Evolutionary conservation across 2,888 invertebrate genomes (phyloP), one percentile per base, ranked within the genome.

Genomic region (Xestia xanthographa): DNA sequence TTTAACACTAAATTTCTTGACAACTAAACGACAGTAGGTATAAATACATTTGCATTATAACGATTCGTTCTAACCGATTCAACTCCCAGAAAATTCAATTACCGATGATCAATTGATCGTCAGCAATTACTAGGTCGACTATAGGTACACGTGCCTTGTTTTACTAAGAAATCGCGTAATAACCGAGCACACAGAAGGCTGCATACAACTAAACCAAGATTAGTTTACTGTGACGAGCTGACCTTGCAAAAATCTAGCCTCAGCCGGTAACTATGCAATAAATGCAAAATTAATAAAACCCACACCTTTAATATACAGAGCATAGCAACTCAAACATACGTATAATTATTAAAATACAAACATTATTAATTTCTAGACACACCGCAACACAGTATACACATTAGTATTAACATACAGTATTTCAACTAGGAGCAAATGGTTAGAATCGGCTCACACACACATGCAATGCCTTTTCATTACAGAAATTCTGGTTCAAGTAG

Each of bases 51-150:
- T 20, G 20, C 20, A 20, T 20, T 8, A 3, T 22, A 22, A 3
- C 22, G 22, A 20, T 79, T 80, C 70, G 66, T 81, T 81, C 76
- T 76, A 72, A 80, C 75, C 70, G 66, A 74, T 70, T 68, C 22
- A 45, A 70, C 63, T 58, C 62, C 48, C 41, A 58, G 77, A 71
- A 75, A 72, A 72, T 73, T 72, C 34, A 68, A 65, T 71, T 73
- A 68, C 62, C 56, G 34, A 58, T 56, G 26, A 20, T n/a, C 53
- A 53, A 50, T 53, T 9, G 6, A n/a, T 53, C n/a, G 11, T 12
- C 53, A 50, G 22, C 22, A 50, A 50, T 11, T 22, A 22, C 50
- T 22, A 22, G n/a, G 53, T 22, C 53, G 11, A n/a, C 5, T 53
- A n/a, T n/a, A 56, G 12, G 6, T 26, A 26, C 38, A 22, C 9